Conservation (phyloP, 2,888 invertebrate genomes). For the Callosobruchus maculatus region DNA sequence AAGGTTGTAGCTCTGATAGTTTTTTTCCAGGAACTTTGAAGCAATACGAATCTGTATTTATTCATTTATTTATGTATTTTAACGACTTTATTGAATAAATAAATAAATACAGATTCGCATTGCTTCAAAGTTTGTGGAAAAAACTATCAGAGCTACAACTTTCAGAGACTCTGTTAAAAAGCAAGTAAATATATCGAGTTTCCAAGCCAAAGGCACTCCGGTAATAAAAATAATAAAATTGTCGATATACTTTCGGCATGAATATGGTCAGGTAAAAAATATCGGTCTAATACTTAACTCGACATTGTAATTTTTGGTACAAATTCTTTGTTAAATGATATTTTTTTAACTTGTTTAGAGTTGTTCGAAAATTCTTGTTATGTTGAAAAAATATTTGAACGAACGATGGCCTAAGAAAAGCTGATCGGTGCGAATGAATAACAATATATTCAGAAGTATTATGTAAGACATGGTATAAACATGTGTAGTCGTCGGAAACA, state of each 20-base stretch:
- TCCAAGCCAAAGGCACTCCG: not conserved
- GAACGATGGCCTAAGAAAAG: not conserved
- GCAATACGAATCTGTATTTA: no score
- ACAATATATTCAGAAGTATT: not conserved
- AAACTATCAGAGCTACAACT: no score
- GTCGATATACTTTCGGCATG: not conserved
- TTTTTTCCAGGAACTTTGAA: no score
- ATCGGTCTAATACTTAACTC: constrained; percentile 12
- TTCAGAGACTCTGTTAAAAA: no score
- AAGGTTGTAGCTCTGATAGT: no score
- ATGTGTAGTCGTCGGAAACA: not conserved
- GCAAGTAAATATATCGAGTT: not conserved
- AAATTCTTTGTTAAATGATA: not conserved
- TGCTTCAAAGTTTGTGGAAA: no score
- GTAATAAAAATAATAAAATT: not conserved
- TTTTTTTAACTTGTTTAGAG: not conserved
- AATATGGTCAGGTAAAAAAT: constrained; percentile 20
- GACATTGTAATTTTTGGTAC: not conserved
- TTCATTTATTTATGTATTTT: no score
- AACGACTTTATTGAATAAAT: no score
- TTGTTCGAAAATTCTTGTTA: not conserved
- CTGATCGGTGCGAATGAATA: not conserved
- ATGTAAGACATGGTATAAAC: not conserved
- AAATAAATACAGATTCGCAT: no score
- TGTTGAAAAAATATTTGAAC: not conserved